Conservation (phyloP, 2,113 vertebrate genomes). For the Vulpes lagopus region DNA sequence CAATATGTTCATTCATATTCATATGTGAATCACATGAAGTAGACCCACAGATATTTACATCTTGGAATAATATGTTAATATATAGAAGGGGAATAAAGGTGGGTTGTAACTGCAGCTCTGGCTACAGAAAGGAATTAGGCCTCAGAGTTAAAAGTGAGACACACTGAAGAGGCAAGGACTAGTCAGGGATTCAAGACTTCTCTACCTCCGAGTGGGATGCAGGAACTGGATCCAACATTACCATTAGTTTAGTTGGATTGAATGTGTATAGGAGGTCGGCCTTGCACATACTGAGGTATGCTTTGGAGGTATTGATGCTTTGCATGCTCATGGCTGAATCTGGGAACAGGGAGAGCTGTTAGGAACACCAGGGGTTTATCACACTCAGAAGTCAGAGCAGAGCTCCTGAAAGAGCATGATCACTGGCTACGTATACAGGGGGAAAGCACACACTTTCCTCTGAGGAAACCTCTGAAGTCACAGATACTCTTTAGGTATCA, state of each 20-base stretch:
- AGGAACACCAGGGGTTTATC: neutral
- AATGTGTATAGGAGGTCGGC: too few species aligned
- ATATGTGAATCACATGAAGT: neutral
- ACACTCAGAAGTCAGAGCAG: neutral
- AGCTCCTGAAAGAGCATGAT: neutral
- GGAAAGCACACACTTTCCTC: neutral
- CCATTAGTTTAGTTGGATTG: neutral
- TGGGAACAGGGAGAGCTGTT: neutral
- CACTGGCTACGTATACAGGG: neutral
- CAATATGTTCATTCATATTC: neutral
- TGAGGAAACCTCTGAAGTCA: neutral
- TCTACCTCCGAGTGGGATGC: neutral
- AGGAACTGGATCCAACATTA: neutral
- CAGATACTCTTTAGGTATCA: neutral
- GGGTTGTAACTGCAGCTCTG: neutral
- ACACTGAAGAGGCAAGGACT: neutral
- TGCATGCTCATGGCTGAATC: neutral
- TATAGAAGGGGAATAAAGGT: neutral
- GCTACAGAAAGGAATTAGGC: neutral
- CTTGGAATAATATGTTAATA: neutral
- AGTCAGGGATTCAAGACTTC: neutral
- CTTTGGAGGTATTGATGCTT: neutral
- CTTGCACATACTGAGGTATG: neutral
- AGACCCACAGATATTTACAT: neutral
- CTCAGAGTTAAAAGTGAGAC: neutral